Evolutionary conservation across 1,140 invertebrate genomes (phyloP).

Genomic region (Cydia pomonella): DNA sequence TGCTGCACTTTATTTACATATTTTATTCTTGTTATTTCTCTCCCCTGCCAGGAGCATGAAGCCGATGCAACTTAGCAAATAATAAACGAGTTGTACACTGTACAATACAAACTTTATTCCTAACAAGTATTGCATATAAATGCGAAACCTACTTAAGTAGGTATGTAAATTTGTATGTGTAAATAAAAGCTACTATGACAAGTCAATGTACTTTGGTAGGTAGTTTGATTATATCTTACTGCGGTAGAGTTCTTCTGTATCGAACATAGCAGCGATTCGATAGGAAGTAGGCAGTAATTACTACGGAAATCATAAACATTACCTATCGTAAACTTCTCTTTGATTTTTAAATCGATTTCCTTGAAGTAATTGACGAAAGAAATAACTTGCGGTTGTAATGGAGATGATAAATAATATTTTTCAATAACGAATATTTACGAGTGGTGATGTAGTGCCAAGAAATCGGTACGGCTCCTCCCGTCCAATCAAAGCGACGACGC

Average conservation of each 20-base stretch:
- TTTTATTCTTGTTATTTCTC: conserved; percentile 18
- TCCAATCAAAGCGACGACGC: conserved; percentile 34
- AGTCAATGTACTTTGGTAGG: too few species aligned
- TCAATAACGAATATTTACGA: conserved; percentile 16
- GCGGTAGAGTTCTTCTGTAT: background rate
- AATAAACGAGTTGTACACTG: background rate
- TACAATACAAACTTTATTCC: too few species aligned
- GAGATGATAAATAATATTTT: conserved; percentile 8
- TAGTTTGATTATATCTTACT: background rate
- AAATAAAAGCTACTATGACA: too few species aligned
- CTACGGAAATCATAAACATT: background rate
- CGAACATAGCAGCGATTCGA: background rate
- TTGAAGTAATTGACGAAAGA: background rate
- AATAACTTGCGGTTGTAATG: conserved; percentile 1
- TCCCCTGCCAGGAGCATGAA: background rate
- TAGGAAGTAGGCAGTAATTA: background rate
- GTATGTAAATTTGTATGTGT: background rate
- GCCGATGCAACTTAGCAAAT: background rate
- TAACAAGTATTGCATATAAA: too few species aligned
- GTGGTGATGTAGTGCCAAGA: conserved; percentile 37
- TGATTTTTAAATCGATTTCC: conserved; percentile 2
- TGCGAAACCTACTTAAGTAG: background rate
- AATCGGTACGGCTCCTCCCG: conserved; percentile 40
- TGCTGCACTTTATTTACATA: conserved; percentile 10
- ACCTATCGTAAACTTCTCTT: background rate